Base-by-base conservation (phyloP, 2,113 vertebrate species). In the Euleptes europaea region DNA sequence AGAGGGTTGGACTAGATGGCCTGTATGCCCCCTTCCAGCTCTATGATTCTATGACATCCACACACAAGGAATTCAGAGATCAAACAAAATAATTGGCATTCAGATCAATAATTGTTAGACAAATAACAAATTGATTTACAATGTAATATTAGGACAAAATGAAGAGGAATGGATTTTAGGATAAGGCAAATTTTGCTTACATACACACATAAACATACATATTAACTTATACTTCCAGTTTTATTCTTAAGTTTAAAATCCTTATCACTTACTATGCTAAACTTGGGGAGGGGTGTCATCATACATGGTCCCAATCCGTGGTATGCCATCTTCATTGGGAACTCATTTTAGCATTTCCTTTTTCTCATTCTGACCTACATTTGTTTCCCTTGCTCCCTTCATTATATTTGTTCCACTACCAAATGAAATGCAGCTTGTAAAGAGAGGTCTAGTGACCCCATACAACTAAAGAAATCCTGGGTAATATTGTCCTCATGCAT, bases 61-160 rank as follows among this genome's bases (percentile, higher is more conserved):
- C 17, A 54, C 51, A 54, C 13, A 14, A 54, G 19, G 54, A 54
- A 19, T 54, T 13, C 51, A 54, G 51, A 54, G 51, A 57, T 57
- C 10, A 42, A 21, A n/a, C 33, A 57, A 49, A 78, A 17, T 9
- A 38, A 1, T 38, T 2, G 35, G 33, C 33, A 13, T 72, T 73
- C 76, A 79, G 54, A 79, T 79, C 51, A 49, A 73, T 65, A 79
- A 14, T 14, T 6, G 10, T 33, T 42, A 84, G 74, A 65, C 60
- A 79, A 63, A 79, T 69, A 85, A n/a, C 71, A 66, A 79, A 79
- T 38, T 60, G 8, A 63, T 42, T 72, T 79, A 69, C 44, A 63
- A 13, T 11, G 51, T 44, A 9, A 67, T 60, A 71, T 71, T 70
- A 44, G 38, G 69, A 57, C 51, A 57, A 57, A 57, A 57, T 23